Percentiles rank a stretch among this genome's conserved stretches.
Conservation (phyloP, 2,797 vertebrate species). For the Anolis apletophallus region DNA sequence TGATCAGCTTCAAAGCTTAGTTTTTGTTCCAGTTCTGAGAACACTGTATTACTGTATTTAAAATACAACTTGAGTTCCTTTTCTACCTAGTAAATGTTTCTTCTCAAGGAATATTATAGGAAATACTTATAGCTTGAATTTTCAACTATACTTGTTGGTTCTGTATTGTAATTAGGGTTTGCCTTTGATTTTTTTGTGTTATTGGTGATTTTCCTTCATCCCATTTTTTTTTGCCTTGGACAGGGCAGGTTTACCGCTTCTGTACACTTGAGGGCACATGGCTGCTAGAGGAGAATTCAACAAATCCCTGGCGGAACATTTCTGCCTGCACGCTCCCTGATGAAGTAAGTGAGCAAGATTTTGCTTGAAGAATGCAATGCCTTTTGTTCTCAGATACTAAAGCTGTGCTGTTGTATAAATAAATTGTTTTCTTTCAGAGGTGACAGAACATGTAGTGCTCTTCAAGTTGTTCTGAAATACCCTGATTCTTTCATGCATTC, state of each 20-base stretch:
- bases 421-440: neutral
- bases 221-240: neutral
- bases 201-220: neutral
- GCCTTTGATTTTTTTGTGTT: neutral
- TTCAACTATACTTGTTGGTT: neutral
- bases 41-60: neutral
- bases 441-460: neutral
- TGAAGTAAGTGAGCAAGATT: conserved; percentile 62
- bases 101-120: neutral
- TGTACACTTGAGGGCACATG: conserved; percentile 79
- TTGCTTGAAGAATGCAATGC: neutral
- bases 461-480: neutral
- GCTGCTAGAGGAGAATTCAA: conserved; percentile 79
- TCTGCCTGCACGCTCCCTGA: conserved; percentile 77
- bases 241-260: conserved; percentile 81
- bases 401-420: neutral
- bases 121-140: neutral
- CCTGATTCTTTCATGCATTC: neutral
- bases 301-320: conserved; percentile 82
- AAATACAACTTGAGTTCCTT: neutral
- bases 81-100: neutral
- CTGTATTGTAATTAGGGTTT: neutral
- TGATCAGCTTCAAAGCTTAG: neutral
- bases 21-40: neutral
- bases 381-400: neutral